Evolutionary conservation across 2,888 invertebrate genomes (phyloP).

Genomic region (Abscondita cerata): DNA sequence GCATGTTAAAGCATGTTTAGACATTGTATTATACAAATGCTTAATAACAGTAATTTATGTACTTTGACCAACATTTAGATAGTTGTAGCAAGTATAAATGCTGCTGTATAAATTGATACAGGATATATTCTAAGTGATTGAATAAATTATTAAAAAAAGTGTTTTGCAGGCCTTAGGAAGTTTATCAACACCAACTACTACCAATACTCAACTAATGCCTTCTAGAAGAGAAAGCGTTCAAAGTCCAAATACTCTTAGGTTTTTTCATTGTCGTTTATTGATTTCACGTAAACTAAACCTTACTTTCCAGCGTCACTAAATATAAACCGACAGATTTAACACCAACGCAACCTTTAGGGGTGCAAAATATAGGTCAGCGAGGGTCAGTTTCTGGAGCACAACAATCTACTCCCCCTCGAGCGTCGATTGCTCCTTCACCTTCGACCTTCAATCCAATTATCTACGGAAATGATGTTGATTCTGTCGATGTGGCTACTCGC

Average conservation of each 20-base stretch:
- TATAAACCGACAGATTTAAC: conserved; percentile 53
- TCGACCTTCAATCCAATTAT: conserved; percentile 84
- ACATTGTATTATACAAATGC: not conserved
- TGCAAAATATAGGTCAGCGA: conserved; percentile 37
- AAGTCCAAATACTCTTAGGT: conserved; percentile 61
- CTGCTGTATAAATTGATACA: too few relatives aligned
- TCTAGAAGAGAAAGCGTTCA: conserved; percentile 71
- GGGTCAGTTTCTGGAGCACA: conserved; percentile 38
- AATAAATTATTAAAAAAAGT: conserved; percentile 3
- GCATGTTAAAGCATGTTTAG: conserved; percentile 27
- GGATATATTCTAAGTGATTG: too few relatives aligned
- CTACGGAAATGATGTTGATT: conserved; percentile 94
- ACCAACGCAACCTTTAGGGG: conserved; percentile 42
- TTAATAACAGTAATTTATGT: too few relatives aligned
- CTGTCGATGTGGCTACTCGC: conserved; percentile 96
- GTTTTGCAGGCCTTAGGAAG: conserved; percentile 74
- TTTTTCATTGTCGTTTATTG: conserved; percentile 1
- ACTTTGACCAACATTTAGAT: not conserved
- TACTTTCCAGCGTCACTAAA: conserved; percentile 54
- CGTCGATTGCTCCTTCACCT: conserved; percentile 63
- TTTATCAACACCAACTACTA: conserved; percentile 71
- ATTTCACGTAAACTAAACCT: not conserved
- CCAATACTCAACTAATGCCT: conserved; percentile 67
- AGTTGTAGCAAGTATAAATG: conserved; percentile 3
- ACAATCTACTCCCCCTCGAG: conserved; percentile 55